phyloP scores from a whole-genome alignment of 2,113 vertebrate species.

The Nansenia antarctica region DNA sequence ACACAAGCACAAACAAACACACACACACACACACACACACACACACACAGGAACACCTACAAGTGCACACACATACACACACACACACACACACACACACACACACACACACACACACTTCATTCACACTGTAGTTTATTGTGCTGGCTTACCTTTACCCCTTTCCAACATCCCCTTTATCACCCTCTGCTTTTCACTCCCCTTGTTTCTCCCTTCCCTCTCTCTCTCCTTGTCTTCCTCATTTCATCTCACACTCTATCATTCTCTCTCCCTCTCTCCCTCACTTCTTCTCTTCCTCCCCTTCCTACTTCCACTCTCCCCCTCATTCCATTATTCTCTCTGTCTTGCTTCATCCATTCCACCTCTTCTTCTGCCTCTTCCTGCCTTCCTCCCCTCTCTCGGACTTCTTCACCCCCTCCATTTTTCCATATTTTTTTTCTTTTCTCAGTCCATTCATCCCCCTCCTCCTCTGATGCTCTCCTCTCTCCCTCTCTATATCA shows the following conservation, averaged over 20 bases:
- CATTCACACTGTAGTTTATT: neutral
- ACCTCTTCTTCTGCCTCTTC: conserved; percentile 24
- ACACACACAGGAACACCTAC: neutral
- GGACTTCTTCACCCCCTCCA: neutral
- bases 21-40: neutral
- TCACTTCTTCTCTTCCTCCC: neutral
- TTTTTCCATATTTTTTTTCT: neutral
- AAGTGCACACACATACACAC: neutral
- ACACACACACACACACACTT: neutral
- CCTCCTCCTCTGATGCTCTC: conserved; percentile 10
- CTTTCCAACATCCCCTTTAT: too few relatives aligned
- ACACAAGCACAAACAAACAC: neutral
- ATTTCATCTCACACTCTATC: neutral
- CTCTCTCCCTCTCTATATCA: neutral
- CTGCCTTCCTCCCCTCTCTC: neutral
- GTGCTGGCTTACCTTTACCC: too few relatives aligned
- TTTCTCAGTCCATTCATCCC: neutral
- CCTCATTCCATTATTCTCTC: neutral
- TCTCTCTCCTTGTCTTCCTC: too few relatives aligned
- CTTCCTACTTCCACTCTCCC: conserved; percentile 16
- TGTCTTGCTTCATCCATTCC: neutral
- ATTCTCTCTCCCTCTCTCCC: neutral
- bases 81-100: neutral
- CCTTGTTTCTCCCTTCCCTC: too few relatives aligned
- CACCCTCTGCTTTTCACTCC: too few relatives aligned